Percentiles rank a stretch among this genome's conserved stretches.
Evolutionary conservation across 2,797 vertebrate species (phyloP).

Genomic region (Manis pentadactyla): DNA sequence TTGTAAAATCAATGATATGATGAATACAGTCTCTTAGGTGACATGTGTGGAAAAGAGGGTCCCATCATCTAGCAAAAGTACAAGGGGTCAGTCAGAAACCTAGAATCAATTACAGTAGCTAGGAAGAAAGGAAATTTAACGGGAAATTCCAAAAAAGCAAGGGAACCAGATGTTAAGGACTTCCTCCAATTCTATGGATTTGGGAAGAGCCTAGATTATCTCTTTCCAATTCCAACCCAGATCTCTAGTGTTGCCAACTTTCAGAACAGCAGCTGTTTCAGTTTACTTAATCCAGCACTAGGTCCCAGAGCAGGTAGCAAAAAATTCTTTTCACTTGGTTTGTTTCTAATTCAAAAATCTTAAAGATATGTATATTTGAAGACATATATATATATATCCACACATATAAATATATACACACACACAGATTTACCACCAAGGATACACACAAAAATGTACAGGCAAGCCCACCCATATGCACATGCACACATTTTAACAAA

Average conservation of each 20-base stretch:
- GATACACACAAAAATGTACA: conserved; percentile 7
- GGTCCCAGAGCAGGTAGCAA: not conserved
- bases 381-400: too few relatives aligned
- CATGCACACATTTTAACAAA: not conserved
- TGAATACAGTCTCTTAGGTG: conserved; percentile 3
- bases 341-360: conserved; percentile 41
- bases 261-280: conserved; percentile 43
- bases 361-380: not conserved
- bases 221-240: not conserved
- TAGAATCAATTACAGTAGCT: not conserved
- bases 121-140: not conserved
- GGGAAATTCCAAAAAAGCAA: conserved; percentile 49
- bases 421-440: not conserved
- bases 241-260: conserved; percentile 8
- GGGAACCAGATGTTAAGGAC: not conserved
- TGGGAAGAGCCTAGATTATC: conserved; percentile 5
- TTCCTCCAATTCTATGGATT: conserved; percentile 1
- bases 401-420: not conserved
- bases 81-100: not conserved
- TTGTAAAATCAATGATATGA: not conserved
- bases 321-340: conserved; percentile 55
- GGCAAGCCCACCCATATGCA: not conserved
- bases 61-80: not conserved
- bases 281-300: conserved; percentile 27
- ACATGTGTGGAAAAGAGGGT: not conserved